Base-by-base conservation (phyloP, 1,140 invertebrate species). In the Conus ventricosus region DNA sequence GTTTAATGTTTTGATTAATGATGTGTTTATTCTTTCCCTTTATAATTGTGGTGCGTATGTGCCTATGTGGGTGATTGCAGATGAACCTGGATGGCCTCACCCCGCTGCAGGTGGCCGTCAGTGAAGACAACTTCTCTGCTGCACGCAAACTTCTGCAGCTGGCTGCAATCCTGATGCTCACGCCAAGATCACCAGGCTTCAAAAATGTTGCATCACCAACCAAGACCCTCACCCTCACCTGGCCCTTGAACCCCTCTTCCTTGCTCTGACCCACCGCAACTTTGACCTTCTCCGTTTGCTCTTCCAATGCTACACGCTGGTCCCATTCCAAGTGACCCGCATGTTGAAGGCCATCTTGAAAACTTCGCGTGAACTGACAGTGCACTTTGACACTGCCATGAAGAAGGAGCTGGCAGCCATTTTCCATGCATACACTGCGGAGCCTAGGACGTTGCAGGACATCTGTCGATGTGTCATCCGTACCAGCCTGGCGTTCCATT, bases 221-320 rank as follows among this genome's bases (percentile, higher is more conserved):
- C 90, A 93, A 51, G 94, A 95, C 86, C 53, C 89, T 20, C 94
- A 95, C 89, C 94, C 94, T 54, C 94, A 95, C 89, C 92, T 95
- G 88, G 92, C 92, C 76, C 89, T 95, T 53, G 93, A 94, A 84
- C 95, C 95, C 15, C 80, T 95, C 51, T 95, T 93, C 89, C 81
- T 93, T 67, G 93, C 94, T 39, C 80, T 94, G 75, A 93, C 93
- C 60, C 93, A 94, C 86, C 92, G 93, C 88, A 93, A 93, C 91
- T 63, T 93, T 13, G 90, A 93, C 82, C 90, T 94, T 84, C 90
- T 95, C 60, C 88, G 92, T 75, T 80, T 94, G 53, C 84, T 95
- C 39, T 75, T 95, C 10, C 87, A 91, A 10, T 94, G 93, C 78
- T 94, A 93, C 87, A 90, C 88, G n/a, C 87, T 87, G 39, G 51